Conservation (phyloP, 2,888 invertebrate species). For the Pollenia griseotomentosa region DNA sequence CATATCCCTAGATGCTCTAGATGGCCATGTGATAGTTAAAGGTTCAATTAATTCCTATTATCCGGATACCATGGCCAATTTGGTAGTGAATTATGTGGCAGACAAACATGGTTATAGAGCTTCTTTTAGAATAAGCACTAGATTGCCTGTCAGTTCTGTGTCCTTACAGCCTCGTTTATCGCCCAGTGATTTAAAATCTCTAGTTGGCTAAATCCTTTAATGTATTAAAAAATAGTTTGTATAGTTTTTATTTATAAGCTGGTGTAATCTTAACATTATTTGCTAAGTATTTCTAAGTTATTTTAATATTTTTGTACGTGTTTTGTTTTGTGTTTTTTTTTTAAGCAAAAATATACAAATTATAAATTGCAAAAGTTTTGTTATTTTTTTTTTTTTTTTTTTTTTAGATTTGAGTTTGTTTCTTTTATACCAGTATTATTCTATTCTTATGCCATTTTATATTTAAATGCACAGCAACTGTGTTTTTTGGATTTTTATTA, state of each 20-base stretch:
- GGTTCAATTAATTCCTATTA: conserved; percentile 36
- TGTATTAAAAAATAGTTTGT: too few species aligned
- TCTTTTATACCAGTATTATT: conserved; percentile 9
- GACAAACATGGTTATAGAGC: conserved; percentile 60
- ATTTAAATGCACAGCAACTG: conserved; percentile 31
- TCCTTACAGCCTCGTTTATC: conserved; percentile 35
- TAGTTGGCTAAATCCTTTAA: conserved; percentile 48
- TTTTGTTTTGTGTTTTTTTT: background rate
- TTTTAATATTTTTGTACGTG: background rate
- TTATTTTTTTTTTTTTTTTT: conserved; percentile 34
- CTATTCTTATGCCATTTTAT: conserved; percentile 1
- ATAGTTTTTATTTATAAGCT: too few species aligned
- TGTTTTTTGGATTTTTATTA: background rate
- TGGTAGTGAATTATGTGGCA: conserved; percentile 54
- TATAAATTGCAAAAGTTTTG: conserved; percentile 35
- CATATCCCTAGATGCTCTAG: conserved; percentile 4
- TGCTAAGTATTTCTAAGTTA: background rate
- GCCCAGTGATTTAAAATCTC: conserved; percentile 34
- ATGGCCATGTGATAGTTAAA: background rate
- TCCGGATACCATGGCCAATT: conserved; percentile 13
- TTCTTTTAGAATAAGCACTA: conserved; percentile 18
- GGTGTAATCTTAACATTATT: background rate
- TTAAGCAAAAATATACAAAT: background rate
- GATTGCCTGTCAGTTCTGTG: background rate
- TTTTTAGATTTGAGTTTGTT: background rate